phyloP scores from a whole-genome alignment of 2,113 vertebrate species.

The Eolophus roseicapilla region DNA sequence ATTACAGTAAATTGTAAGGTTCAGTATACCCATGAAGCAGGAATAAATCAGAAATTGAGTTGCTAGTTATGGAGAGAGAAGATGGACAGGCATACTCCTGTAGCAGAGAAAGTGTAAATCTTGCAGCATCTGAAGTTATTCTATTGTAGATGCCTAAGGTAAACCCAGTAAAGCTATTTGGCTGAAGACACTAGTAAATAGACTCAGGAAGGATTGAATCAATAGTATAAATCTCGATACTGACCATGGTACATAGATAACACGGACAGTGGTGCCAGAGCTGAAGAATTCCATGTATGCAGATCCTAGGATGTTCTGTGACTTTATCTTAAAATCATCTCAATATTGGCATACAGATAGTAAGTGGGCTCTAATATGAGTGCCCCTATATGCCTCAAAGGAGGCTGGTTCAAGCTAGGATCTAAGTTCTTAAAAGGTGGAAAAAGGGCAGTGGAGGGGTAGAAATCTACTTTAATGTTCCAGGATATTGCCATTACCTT shows the following conservation, averaged over 20 bases:
- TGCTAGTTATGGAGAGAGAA: neutral
- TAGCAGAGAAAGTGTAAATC: neutral
- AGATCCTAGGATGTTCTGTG: neutral
- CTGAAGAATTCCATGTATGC: neutral
- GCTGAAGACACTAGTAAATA: neutral
- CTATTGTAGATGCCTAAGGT: neutral
- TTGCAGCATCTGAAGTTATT: neutral
- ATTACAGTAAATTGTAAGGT: neutral
- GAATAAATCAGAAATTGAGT: neutral
- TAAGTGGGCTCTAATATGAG: neutral
- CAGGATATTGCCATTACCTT: neutral
- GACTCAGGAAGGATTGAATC: neutral
- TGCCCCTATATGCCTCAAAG: neutral
- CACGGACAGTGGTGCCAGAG: neutral
- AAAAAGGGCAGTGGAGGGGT: neutral
- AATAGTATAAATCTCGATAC: neutral
- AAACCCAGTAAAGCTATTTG: neutral
- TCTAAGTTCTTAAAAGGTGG: neutral
- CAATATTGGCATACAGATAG: neutral
- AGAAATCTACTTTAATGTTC: neutral
- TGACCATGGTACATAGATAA: neutral
- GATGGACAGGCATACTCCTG: neutral
- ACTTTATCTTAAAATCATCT: neutral
- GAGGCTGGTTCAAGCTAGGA: neutral
- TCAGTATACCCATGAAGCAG: neutral